These are phyloP conservation scores for Anguilla obscura DNA, from an alignment of 2,797 vertebrate species.

Conservation along the genomic window DNA sequence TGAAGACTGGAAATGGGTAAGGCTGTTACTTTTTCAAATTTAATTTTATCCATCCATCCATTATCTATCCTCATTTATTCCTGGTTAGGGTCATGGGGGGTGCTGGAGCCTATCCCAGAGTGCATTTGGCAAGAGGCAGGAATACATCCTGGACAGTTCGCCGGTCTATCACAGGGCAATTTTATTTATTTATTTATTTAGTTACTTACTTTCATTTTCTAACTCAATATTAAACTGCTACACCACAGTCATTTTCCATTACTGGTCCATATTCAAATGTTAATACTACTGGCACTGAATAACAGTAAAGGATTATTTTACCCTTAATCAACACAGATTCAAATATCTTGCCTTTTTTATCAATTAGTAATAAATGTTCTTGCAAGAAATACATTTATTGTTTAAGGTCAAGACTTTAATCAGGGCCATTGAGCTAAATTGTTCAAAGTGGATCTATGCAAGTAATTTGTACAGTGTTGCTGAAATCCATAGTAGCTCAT, in stretches of 20 bases:
- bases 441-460: constrained; percentile 50
- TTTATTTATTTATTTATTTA: too few relatives aligned
- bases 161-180: too few relatives aligned
- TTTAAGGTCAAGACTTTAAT: constrained; percentile 64
- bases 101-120: too few relatives aligned
- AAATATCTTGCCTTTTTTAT: not conserved
- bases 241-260: not conserved
- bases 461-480: constrained; percentile 64
- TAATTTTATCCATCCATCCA: too few relatives aligned
- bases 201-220: too few relatives aligned
- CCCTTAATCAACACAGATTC: constrained; percentile 7
- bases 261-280: not conserved
- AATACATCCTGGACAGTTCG: too few relatives aligned
- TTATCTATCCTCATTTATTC: too few relatives aligned
- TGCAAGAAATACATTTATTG: constrained; percentile 53
- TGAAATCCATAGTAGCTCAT: constrained; percentile 64
- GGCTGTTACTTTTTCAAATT: not conserved
- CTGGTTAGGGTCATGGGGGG: too few relatives aligned
- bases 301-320: constrained; percentile 19
- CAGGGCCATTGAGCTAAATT: constrained; percentile 52
- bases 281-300: not conserved
- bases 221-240: not conserved
- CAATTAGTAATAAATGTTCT: constrained; percentile 46
- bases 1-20: not conserved
- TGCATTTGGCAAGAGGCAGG: too few relatives aligned